These are phyloP conservation scores for Nebria ingens DNA, from an alignment of 1,140 invertebrate genomes.

Conservation along the genomic window DNA sequence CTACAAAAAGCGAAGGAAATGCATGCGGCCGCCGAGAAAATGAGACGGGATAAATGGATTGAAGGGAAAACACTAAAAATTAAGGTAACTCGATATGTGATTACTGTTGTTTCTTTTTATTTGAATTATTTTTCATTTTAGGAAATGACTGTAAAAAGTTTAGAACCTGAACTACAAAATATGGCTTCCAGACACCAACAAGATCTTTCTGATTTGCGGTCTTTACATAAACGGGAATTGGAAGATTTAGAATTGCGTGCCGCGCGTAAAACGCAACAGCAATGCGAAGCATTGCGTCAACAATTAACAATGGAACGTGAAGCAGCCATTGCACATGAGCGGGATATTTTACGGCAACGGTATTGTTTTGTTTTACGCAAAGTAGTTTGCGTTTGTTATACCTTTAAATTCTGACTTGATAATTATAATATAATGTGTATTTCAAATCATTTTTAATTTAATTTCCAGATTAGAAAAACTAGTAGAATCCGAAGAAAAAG, in stretches of 20 bases:
- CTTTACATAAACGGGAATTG: slow-evolving; percentile 47
- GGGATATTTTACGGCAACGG: slow-evolving; percentile 36
- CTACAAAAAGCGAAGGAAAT: slow-evolving; percentile 51
- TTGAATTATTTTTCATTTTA: slow-evolving; percentile 26
- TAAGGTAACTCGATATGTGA: slow-evolving; percentile 38
- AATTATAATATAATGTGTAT: neutral
- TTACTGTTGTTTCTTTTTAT: too few species aligned
- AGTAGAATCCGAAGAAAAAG: slow-evolving; percentile 41
- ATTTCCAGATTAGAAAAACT: slow-evolving; percentile 39
- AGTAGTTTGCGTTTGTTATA: too few species aligned
- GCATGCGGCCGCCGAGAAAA: slow-evolving; percentile 52
- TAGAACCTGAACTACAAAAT: slow-evolving; percentile 58
- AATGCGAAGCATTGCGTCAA: slow-evolving; percentile 38
- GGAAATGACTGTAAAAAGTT: slow-evolving; percentile 60
- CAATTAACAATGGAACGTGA: slow-evolving; percentile 39
- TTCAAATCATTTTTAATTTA: neutral
- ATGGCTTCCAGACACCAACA: slow-evolving; percentile 52
- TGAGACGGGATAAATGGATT: slow-evolving; percentile 54
- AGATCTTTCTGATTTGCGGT: slow-evolving; percentile 45
- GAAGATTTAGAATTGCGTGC: slow-evolving; percentile 44
- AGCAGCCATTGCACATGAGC: slow-evolving; percentile 40
- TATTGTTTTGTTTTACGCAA: slow-evolving; percentile 12
- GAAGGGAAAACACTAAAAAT: slow-evolving; percentile 60
- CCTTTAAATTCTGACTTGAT: too few species aligned
- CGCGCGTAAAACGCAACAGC: slow-evolving; percentile 41